A percentile compares a stretch with the other conserved stretches of the same genome.
These are phyloP conservation scores for Capitulum mitella DNA, from an alignment of 2,888 invertebrate genomes.

Conservation along the genomic window DNA sequence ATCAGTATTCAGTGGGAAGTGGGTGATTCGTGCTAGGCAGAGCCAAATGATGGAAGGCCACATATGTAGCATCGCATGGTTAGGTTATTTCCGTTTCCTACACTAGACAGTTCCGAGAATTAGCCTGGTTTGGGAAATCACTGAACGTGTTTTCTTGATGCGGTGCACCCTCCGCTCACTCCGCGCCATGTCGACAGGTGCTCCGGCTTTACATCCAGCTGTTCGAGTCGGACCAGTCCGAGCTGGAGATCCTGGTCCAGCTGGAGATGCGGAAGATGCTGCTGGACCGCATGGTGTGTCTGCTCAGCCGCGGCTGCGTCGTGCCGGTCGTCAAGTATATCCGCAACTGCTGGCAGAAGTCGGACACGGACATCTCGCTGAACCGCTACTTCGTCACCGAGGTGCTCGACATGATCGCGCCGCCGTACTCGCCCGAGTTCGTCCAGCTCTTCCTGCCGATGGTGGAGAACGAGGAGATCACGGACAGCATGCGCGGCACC, in stretches of 20 bases:
- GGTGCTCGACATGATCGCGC: conserved; percentile 90
- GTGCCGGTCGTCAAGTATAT: conserved; percentile 92
- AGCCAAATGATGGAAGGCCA: no score
- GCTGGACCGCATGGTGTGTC: conserved; percentile 91
- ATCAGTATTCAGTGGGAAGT: no score
- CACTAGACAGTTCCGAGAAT: no score
- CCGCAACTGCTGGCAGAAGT: conserved; percentile 83
- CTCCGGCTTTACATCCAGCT: conserved; percentile 44
- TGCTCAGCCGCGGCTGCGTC: conserved; percentile 87
- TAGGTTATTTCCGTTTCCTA: no score
- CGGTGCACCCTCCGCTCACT: no score
- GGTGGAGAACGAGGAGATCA: conserved; percentile 96
- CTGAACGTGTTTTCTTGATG: no score
- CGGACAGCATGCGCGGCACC: conserved; percentile 53
- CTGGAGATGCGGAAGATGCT: conserved; percentile 94
- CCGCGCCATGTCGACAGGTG: no score
- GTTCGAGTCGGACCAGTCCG: conserved; percentile 92
- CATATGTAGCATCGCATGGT: no score
- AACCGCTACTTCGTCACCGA: conserved; percentile 96
- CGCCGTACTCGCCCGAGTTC: conserved; percentile 92
- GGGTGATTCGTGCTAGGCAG: no score
- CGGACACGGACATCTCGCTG: conserved; percentile 90
- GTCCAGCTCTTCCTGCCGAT: conserved; percentile 88
- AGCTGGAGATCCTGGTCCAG: conserved; percentile 89
- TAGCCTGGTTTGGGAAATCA: no score